Base-by-base conservation (phyloP, 2,888 invertebrate genomes). In the Stenodema calcarata region DNA sequence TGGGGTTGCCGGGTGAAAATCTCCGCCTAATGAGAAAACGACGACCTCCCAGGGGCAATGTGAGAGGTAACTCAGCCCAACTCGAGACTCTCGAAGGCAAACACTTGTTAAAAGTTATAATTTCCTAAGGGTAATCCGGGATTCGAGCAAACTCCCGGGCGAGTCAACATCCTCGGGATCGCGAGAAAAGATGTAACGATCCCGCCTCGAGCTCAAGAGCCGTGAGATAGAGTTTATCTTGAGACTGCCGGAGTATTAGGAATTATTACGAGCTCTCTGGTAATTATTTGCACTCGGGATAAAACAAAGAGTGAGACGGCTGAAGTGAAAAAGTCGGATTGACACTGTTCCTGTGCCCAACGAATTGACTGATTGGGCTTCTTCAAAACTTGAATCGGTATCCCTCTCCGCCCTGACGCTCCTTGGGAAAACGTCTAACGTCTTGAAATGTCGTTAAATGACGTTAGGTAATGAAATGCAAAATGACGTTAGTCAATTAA, bases 31-130 rank as follows among this genome's bases (percentile, higher is more conserved):
- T 80, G 80, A 54, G 54, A 54, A 80, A 80, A 30, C 80, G 28
- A 80, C 30, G 80, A 80, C 42, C 80, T 80, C 80, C 80, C 80
- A 50, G 54, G 80, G 80, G 80, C 54, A 54, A 80, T 80, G 35
- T 50, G 80, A 75, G 73, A 75, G 54, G 54, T 18, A 47, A 27
- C 44, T 28, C 18, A 80, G 35, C 79, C 27, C 3, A 12, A 12
- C 16, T 47, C 16, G 14, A 44, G 28, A 54, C 54, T 80, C 80
- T 80, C 78, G 42, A 16, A 82, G 44, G 82, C 82, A 82, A 82
- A 82, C 82, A 82, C 70, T 82, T 82, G 82, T 82, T 82, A 82
- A 82, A 82, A 82, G 69, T 82, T 82, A 82, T 82, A 82, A 82
- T 82, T 82, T 82, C 82, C 82, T 82, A 70, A 82, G 82, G 82